Percentiles rank a stretch among this genome's conserved stretches.
Evolutionary conservation across 2,888 invertebrate species (phyloP).

Genomic region (Heliconius hortense): DNA sequence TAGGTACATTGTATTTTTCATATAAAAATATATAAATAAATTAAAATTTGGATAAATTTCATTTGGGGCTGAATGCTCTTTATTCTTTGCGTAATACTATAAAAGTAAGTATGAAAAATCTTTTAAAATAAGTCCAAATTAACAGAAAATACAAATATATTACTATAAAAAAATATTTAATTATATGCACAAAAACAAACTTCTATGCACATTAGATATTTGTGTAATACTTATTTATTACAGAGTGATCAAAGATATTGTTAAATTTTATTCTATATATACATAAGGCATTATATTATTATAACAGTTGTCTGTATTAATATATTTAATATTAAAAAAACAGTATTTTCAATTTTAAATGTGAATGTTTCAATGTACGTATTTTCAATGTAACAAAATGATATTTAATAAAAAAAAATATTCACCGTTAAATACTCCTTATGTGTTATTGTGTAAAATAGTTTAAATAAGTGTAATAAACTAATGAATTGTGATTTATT

Average conservation of each 20-base stretch:
- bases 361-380: conserved; percentile 35
- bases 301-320: conserved; percentile 18
- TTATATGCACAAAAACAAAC: conserved; percentile 2
- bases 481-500: conserved; percentile 78
- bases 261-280: conserved; percentile 14
- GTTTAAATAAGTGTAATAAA: conserved; percentile 55
- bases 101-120: neutral
- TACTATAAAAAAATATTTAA: neutral
- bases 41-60: conserved; percentile 4
- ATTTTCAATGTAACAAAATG: conserved; percentile 46
- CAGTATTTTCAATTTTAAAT: conserved; percentile 43
- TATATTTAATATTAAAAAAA: conserved; percentile 19
- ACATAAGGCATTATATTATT: neutral
- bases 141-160: conserved; percentile 1
- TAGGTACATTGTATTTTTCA: conserved; percentile 12
- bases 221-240: conserved; percentile 14
- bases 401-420: conserved; percentile 48
- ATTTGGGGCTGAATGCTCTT: neutral
- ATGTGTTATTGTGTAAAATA: conserved; percentile 60
- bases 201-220: conserved; percentile 18
- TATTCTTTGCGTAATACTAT: neutral
- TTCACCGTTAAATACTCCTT: conserved; percentile 63
- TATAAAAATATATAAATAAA: conserved; percentile 6
- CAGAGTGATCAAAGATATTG: conserved; percentile 19
- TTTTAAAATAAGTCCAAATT: neutral